Conservation (phyloP, 2,797 vertebrate genomes). For the Macropus fuliginosus region DNA sequence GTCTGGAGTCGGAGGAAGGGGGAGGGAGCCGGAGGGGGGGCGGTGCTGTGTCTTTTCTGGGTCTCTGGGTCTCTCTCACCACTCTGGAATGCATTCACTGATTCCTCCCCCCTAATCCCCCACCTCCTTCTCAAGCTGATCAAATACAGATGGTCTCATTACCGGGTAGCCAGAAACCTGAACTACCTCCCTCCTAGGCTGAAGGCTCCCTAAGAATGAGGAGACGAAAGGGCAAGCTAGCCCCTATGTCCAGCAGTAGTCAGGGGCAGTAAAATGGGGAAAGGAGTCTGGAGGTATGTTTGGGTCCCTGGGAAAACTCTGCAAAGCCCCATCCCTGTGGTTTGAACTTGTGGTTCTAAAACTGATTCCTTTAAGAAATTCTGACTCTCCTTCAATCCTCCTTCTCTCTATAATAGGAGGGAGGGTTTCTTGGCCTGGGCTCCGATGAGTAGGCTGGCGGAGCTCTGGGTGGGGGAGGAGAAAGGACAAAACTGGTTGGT, state of each 20-base stretch:
- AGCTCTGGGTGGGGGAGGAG: constrained; percentile 19
- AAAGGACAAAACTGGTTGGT: neutral
- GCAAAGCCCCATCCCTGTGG: constrained; percentile 15
- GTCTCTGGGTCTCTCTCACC: constrained; percentile 83
- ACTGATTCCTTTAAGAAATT: constrained; percentile 23
- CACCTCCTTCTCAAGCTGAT: constrained; percentile 66
- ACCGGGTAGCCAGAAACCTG: constrained; percentile 65
- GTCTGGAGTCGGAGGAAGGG: neutral
- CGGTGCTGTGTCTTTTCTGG: constrained; percentile 64
- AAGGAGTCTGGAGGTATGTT: neutral
- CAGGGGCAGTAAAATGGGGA: constrained; percentile 33
- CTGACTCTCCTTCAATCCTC: constrained; percentile 5
- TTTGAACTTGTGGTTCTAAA: constrained; percentile 13
- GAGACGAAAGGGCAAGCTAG: neutral
- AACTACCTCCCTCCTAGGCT: constrained; percentile 59
- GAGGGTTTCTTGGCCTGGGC: constrained; percentile 34
- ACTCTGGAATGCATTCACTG: constrained; percentile 87
- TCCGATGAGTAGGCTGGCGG: constrained; percentile 42
- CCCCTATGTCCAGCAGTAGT: neutral
- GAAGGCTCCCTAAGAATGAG: neutral
- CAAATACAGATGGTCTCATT: constrained; percentile 79
- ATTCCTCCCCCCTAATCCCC: constrained; percentile 47
- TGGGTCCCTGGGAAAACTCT: neutral
- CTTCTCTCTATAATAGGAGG: constrained; percentile 8
- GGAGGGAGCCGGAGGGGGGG: neutral